Evolutionary conservation across 2,113 vertebrate species (phyloP).

Genomic region (Mormyrus iriodes): DNA sequence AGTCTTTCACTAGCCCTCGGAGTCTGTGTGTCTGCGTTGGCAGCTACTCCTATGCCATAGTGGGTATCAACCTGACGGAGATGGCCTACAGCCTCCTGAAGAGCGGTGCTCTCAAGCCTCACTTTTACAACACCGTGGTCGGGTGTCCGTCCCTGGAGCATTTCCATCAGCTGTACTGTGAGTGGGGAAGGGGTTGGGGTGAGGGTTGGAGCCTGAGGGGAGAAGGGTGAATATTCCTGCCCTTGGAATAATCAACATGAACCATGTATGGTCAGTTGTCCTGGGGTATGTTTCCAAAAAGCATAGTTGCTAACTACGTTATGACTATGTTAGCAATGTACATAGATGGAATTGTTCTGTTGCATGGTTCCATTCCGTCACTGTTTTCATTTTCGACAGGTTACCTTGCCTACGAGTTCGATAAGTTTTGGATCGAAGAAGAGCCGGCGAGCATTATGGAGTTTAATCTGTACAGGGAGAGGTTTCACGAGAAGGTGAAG

Average conservation of each 20-base stretch:
- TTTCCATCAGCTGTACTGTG: constrained; percentile 93
- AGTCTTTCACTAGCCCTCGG: not conserved
- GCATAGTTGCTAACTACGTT: not conserved
- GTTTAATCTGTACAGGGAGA: constrained; percentile 93
- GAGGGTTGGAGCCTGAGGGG: not conserved
- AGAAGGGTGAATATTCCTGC: not conserved
- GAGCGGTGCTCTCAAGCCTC: constrained; percentile 76
- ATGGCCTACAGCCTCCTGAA: constrained; percentile 94
- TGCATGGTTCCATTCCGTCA: not conserved
- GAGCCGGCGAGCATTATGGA: constrained; percentile 96
- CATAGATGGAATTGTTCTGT: not conserved
- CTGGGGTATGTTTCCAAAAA: not conserved
- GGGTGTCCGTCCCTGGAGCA: constrained; percentile 72
- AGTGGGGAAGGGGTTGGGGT: constrained; percentile 48
- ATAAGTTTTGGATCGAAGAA: constrained; percentile 94
- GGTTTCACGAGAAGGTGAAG: constrained; percentile 84
- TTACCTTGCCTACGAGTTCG: constrained; percentile 91
- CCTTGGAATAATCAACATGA: not conserved
- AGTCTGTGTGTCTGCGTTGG: constrained; percentile 26
- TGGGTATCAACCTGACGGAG: constrained; percentile 96
- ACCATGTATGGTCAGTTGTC: not conserved
- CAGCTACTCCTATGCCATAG: constrained; percentile 96
- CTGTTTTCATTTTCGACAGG: constrained; percentile 55
- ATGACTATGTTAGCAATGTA: not conserved
- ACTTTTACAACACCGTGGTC: constrained; percentile 81